These are phyloP conservation scores for Polydrusus pterygomalis DNA, from an alignment of 2,888 invertebrate genomes.

Conservation along the genomic window DNA sequence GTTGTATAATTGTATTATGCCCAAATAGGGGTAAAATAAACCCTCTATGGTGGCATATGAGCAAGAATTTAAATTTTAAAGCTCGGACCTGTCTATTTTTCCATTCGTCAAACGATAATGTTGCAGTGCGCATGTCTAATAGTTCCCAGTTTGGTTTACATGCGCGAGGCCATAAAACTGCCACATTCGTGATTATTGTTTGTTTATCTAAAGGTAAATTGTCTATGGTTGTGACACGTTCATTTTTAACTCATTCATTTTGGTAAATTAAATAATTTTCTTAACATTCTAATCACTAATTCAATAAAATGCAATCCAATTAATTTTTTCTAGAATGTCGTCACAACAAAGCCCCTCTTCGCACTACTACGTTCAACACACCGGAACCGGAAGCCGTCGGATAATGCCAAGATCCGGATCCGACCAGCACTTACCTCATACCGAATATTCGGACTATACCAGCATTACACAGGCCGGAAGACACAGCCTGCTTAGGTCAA, in stretches of 20 bases:
- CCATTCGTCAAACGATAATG: too few relatives aligned
- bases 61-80: too few relatives aligned
- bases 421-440: slow-evolving; percentile 91
- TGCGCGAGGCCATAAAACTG: too few relatives aligned
- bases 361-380: slow-evolving; percentile 74
- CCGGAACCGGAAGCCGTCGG: slow-evolving; percentile 72
- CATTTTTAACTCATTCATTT: neutral
- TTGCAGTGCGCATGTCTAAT: too few relatives aligned
- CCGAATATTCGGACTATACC: slow-evolving; percentile 90
- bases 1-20: too few relatives aligned
- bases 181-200: too few relatives aligned
- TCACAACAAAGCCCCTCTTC: slow-evolving; percentile 73
- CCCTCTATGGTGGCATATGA: too few relatives aligned
- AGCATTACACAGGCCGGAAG: slow-evolving; percentile 80
- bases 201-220: too few relatives aligned
- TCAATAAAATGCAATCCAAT: neutral
- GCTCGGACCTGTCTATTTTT: too few relatives aligned
- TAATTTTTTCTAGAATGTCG: slow-evolving; percentile 66
- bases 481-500: slow-evolving; percentile 87
- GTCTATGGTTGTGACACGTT: too few relatives aligned
- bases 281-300: neutral
- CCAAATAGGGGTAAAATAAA: too few relatives aligned
- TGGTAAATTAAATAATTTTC: neutral
- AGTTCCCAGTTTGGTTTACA: too few relatives aligned
- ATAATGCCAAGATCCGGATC: slow-evolving; percentile 91